Evolutionary conservation across 2,113 vertebrate species (phyloP), one percentile per base, ranked within the genome.

Genomic region (Nyctereutes procyonoides): DNA sequence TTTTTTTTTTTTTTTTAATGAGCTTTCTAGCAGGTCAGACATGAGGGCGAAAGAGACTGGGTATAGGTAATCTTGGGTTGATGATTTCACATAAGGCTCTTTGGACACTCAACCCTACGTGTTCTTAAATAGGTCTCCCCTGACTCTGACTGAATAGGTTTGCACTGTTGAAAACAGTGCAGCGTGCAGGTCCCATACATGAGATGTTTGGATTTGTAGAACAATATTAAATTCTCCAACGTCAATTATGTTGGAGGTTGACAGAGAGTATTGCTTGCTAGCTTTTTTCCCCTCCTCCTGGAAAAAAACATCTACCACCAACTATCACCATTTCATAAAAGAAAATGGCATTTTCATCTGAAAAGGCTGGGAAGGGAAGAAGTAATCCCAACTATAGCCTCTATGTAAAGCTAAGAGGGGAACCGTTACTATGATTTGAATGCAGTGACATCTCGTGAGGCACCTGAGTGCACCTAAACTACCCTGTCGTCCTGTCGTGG

Each of bases 401-500:
- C 83, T 71, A 51, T 71, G 55, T 79, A 79, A 81, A 89, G 55
- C 30, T 65, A 58, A 51, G 30, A 51, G 30, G 28, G 38, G 55
- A 28, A 73, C 38, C 10, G 24, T 63, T 77, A 22, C 16, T 85
- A 1, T 17, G 43, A 77, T 43, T n/a, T 38, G 24, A 83, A 60
- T 4, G 16, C 32, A 26, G 53, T 32, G 14, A 35, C 9, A 30
- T 77, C 65, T 97, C 53, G 12, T 13, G 38, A 83, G 58, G 53
- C 24, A 15, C 3, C 56, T 51, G 8, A 58, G 32, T 2, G 22
- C 26, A 73, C 30, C 20, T 24, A 65, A 17, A n/a, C 63, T 16
- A 35, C 2, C n/a, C 9, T 24, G 1, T 43, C 3, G 0, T 24
- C n/a, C 9, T 24, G 1, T 43, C 3, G 0, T 24, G 4, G 11